These are phyloP conservation scores for Eremobia ochroleuca DNA, from an alignment of 2,888 invertebrate species.

Conservation along the genomic window DNA sequence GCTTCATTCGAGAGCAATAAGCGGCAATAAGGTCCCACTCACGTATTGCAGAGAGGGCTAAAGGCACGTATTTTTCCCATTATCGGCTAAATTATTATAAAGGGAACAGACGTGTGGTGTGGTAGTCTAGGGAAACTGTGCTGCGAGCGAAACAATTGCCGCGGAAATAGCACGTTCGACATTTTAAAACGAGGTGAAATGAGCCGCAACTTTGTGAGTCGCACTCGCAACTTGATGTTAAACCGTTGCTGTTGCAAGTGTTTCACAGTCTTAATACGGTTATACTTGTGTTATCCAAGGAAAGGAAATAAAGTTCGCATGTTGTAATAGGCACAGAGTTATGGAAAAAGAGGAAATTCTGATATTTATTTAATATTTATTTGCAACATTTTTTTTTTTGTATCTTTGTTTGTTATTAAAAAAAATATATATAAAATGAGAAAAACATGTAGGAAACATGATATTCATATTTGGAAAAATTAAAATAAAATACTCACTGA, in stretches of 20 bases:
- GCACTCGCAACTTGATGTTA: conserved; percentile 42
- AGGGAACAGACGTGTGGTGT: conserved; percentile 86
- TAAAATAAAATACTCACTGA: not conserved
- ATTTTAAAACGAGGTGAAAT: conserved; percentile 67
- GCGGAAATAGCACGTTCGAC: conserved; percentile 78
- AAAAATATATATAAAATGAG: not conserved
- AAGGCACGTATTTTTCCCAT: conserved; percentile 90
- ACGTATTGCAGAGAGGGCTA: conserved; percentile 82
- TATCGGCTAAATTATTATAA: conserved; percentile 90
- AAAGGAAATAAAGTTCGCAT: not conserved
- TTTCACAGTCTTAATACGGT: conserved; percentile 35
- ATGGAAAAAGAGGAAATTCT: too few relatives aligned
- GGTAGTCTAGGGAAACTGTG: conserved; percentile 78
- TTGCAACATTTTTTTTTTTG: too few relatives aligned
- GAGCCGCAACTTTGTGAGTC: conserved; percentile 54
- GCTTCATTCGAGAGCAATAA: conserved; percentile 85
- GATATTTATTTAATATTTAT: too few relatives aligned
- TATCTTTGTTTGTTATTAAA: not conserved
- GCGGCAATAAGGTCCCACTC: conserved; percentile 85
- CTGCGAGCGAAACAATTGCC: conserved; percentile 75
- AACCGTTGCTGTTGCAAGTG: conserved; percentile 47
- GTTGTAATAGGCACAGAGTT: not conserved
- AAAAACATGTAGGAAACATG: not conserved
- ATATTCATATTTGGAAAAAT: not conserved
- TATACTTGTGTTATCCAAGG: not conserved